A percentile compares a stretch with the other conserved stretches of the same genome.
Conservation (phyloP, 2,797 vertebrate species). For the Rhinogobio ventralis region DNA sequence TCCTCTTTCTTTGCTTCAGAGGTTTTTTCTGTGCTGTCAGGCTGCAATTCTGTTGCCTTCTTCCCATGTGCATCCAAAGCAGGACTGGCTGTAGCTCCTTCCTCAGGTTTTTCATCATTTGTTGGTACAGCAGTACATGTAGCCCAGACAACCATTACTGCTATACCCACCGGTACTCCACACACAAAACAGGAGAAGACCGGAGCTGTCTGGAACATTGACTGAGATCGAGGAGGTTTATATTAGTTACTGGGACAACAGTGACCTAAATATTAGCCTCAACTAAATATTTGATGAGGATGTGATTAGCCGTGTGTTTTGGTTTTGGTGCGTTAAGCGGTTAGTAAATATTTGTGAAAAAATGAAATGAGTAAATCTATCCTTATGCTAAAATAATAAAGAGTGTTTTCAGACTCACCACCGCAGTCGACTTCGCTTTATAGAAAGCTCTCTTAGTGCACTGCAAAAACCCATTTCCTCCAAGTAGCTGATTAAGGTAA, state of each 20-base stretch:
- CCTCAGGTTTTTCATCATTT: constrained; percentile 43
- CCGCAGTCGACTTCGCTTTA: constrained; percentile 81
- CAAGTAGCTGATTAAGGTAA: constrained; percentile 77
- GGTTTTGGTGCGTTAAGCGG: background rate
- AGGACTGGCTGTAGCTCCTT: constrained; percentile 27
- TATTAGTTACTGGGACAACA: constrained; percentile 13
- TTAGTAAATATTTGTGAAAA: constrained; percentile 16
- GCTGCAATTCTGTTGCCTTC: constrained; percentile 19
- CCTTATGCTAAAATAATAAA: background rate
- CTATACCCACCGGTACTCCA: constrained; percentile 48
- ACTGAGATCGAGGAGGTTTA: constrained; percentile 24
- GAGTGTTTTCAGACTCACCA: constrained; percentile 73
- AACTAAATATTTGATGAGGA: constrained; percentile 48
- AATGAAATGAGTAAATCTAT: background rate
- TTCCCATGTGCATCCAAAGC: constrained; percentile 28
- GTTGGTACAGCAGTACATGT: constrained; percentile 53
- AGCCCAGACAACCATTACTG: constrained; percentile 51
- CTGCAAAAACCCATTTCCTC: constrained; percentile 85
- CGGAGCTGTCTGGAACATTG: constrained; percentile 44
- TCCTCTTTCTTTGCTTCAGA: constrained; percentile 57
- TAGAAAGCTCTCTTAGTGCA: constrained; percentile 82
- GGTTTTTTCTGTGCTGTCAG: constrained; percentile 18
- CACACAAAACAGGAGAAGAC: constrained; percentile 41
- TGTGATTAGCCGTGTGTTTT: constrained; percentile 2
- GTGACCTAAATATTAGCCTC: constrained; percentile 24